phyloP scores from a whole-genome alignment of 2,113 vertebrate genomes.

The Puntigrus tetrazona region DNA sequence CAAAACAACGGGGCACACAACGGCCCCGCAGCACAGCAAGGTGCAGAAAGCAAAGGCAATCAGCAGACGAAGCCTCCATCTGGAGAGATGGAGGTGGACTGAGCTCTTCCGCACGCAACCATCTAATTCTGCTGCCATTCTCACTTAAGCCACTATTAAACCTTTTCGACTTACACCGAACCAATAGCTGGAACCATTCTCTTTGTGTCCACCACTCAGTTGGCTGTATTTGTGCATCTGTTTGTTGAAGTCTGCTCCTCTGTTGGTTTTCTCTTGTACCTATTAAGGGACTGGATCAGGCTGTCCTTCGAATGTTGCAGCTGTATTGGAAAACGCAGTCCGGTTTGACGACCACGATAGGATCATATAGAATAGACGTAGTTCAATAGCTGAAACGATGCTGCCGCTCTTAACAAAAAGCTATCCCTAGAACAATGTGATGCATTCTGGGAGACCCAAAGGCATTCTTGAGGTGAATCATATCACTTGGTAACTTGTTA shows the following conservation, averaged over 20 bases:
- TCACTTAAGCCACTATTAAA: slow-evolving; percentile 36
- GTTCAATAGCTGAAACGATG: slow-evolving; percentile 61
- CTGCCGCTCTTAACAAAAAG: slow-evolving; percentile 48
- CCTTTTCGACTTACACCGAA: slow-evolving; percentile 43
- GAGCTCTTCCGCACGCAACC: slow-evolving; percentile 63
- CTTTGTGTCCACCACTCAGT: slow-evolving; percentile 58
- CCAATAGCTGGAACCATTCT: slow-evolving; percentile 58
- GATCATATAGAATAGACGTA: slow-evolving; percentile 56
- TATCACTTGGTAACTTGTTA: slow-evolving; percentile 49
- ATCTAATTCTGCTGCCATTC: slow-evolving; percentile 22
- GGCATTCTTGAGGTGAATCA: slow-evolving; percentile 50
- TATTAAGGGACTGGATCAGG: slow-evolving; percentile 50
- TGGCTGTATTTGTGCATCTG: slow-evolving; percentile 56
- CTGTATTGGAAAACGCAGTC: slow-evolving; percentile 60
- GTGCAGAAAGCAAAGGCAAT: slow-evolving; percentile 74
- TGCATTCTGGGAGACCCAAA: slow-evolving; percentile 60
- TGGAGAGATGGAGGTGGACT: slow-evolving; percentile 94
- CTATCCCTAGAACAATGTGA: slow-evolving; percentile 50
- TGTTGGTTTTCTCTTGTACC: slow-evolving; percentile 56
- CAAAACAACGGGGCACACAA: slow-evolving; percentile 80
- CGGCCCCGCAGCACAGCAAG: slow-evolving; percentile 80
- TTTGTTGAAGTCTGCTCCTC: slow-evolving; percentile 53
- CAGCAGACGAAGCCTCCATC: slow-evolving; percentile 79
- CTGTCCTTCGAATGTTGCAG: slow-evolving; percentile 60
- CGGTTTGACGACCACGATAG: slow-evolving; percentile 60